Evolutionary conservation across 2,113 vertebrate species (phyloP).

Genomic region (Atlantisia rogersi): DNA sequence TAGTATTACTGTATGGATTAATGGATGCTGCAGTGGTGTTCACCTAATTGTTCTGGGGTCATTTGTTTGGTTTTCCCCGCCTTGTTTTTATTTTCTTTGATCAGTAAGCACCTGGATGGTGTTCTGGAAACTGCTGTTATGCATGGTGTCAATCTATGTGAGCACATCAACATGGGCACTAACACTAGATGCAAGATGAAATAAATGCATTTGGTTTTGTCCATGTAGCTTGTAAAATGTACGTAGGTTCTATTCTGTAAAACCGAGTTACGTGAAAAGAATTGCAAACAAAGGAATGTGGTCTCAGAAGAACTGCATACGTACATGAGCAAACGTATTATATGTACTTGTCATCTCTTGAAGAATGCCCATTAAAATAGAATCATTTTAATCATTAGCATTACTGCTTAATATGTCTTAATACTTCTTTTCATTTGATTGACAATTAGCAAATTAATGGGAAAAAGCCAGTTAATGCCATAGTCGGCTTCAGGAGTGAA

Average conservation of each 20-base stretch:
- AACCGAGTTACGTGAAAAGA: background rate
- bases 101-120: background rate
- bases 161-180: background rate
- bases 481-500: background rate
- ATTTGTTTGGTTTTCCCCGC: background rate
- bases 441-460: conserved; percentile 35
- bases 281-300: background rate
- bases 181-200: background rate
- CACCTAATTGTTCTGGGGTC: background rate
- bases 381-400: conserved; percentile 12
- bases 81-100: background rate
- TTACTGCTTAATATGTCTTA: background rate
- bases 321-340: background rate
- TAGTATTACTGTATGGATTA: background rate
- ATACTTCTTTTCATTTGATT: conserved; percentile 11
- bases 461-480: conserved; percentile 13
- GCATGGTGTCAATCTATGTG: background rate
- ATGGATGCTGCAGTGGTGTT: background rate
- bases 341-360: conserved; percentile 14
- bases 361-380: conserved; percentile 38
- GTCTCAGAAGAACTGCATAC: background rate
- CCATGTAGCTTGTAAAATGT: background rate
- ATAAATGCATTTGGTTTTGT: background rate
- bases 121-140: background rate
- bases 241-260: background rate